Evolutionary conservation across 64 coral and sea anemone species (phyloP).

Genomic region (Hydrozoanthus tunicans): DNA sequence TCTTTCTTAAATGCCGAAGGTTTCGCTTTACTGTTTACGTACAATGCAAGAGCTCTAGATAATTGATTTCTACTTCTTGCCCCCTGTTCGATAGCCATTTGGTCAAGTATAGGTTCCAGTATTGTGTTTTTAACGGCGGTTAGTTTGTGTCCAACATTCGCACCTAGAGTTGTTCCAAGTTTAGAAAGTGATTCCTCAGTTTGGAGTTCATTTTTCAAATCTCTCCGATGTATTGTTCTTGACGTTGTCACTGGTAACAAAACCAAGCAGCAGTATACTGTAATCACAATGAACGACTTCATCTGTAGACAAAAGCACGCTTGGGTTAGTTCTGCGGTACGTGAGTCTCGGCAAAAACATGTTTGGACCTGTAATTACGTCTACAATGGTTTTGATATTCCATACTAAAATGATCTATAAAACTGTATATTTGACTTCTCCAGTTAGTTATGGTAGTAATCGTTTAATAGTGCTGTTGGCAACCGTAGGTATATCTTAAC

Average conservation of each 20-base stretch:
- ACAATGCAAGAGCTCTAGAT: background rate
- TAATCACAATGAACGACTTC: background rate
- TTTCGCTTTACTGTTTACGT: background rate
- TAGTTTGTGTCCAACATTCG: background rate
- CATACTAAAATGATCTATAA: no score
- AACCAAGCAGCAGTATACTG: slow-evolving; percentile 12
- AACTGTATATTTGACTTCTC: no score
- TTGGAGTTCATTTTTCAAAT: background rate
- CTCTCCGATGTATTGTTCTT: slow-evolving; percentile 22
- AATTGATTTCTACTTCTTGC: background rate
- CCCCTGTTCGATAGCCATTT: background rate
- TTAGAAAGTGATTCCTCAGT: background rate
- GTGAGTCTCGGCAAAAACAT: no score
- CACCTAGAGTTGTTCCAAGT: no score
- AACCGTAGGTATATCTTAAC: no score
- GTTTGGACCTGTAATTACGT: no score
- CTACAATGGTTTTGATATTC: no score
- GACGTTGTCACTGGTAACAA: slow-evolving; percentile 38
- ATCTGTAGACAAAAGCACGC: slow-evolving; percentile 10
- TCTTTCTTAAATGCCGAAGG: background rate
- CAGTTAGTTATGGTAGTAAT: no score
- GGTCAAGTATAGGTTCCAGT: background rate
- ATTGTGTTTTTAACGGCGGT: background rate
- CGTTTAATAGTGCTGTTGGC: no score
- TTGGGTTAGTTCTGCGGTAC: background rate